Evolutionary conservation across 2,888 invertebrate species (phyloP), one percentile per base, ranked within the genome.

Genomic region (Eulithis testata): DNA sequence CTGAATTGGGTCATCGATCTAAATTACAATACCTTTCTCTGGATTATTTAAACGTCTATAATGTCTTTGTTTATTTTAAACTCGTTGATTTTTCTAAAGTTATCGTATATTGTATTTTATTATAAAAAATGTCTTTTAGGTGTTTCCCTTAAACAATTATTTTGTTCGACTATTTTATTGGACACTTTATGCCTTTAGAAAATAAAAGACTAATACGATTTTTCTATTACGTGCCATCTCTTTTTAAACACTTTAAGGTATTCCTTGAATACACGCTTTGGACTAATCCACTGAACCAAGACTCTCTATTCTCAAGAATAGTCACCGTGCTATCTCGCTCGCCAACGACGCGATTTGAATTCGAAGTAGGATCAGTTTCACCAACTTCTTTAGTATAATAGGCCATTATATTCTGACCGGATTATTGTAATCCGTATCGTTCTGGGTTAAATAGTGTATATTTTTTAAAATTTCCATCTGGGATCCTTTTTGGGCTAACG

Each of bases 371-470:
- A 77, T 71, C 63, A 67, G 63, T 71, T 55, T 63, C 72, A 73
- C 74, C 64, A 72, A 73, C 66, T 73, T 70, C 63, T 70, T 72
- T 59, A 65, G 66, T 62, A 68, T 66, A 63, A 76, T 76, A 72
- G 72, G 75, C 74, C 70, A 76, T 79, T 79, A 77, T 80, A 78
- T 76, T 77, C 73, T 68, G 69, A 75, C 73, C 69, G 76, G 80
- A 79, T 81, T 76, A 78, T 73, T 76, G 76, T 80, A 80, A 81
- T 79, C 78, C 76, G 60, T 75, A 75, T 73, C 72, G 76, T 70
- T 74, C 76, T 74, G 71, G 74, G 70, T 75, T 65, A 76, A 78
- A 74, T 72, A 73, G 69, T 68, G 74, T 64, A 73, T 68, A 78
- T 80, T 78, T 79, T 47, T 78, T 77, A 69, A 79, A 79, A 74